These are phyloP conservation scores for Coracopsis vasa DNA, from an alignment of 2,113 vertebrate species.

Conservation along the genomic window DNA sequence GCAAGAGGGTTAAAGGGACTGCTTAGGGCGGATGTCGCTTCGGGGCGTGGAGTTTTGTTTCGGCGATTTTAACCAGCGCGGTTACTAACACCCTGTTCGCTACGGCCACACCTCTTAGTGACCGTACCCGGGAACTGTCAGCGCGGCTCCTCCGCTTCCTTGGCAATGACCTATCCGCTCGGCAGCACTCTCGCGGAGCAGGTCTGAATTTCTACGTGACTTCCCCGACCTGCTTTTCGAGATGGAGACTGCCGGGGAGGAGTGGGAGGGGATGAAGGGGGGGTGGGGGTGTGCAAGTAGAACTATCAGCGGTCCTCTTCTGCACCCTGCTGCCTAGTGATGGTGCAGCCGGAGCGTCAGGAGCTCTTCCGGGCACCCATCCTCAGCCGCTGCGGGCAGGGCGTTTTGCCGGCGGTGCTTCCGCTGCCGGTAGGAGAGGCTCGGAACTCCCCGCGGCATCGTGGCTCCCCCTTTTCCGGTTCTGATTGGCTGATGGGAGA, in stretches of 20 bases:
- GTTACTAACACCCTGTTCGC: neutral
- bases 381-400: fast-evolving
- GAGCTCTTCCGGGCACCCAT: too few relatives aligned
- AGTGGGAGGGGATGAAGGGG: too few relatives aligned
- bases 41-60: neutral
- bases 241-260: neutral
- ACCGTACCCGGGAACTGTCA: neutral
- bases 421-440: neutral
- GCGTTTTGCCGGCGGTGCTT: neutral
- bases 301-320: neutral
- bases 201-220: neutral
- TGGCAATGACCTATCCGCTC: neutral
- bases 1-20: neutral
- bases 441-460: neutral
- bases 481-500: neutral
- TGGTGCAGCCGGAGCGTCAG: neutral
- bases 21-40: neutral
- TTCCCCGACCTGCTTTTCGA: neutral
- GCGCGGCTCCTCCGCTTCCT: neutral
- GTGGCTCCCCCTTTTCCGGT: neutral
- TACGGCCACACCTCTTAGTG: neutral
- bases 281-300: fast-evolving
- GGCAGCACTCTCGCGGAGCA: neutral
- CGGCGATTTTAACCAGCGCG: neutral
- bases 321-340: neutral